Evolutionary conservation across 53 echinoderm and acorn worm species (phyloP).

Genomic region (Henricia sp.): DNA sequence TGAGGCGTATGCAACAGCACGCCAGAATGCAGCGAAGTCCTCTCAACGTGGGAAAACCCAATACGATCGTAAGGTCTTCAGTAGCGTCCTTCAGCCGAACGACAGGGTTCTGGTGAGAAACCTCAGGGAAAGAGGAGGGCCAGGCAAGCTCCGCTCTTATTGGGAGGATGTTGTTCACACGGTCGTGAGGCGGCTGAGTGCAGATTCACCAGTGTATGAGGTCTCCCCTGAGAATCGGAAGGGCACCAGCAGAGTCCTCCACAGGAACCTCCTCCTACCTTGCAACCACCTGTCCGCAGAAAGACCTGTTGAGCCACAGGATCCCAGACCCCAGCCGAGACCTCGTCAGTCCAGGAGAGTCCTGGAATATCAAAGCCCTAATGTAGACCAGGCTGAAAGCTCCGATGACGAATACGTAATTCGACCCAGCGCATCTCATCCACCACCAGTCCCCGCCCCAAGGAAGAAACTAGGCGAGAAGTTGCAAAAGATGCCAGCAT

Average conservation of each 20-base stretch:
- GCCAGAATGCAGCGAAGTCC: neutral
- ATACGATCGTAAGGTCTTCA: slow-evolving; percentile 1
- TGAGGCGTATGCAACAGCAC: slow-evolving; percentile 1
- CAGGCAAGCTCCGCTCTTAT: slow-evolving; percentile 34
- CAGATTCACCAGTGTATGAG: slow-evolving; percentile 30
- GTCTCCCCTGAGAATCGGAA: slow-evolving; percentile 25
- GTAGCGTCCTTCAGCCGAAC: neutral
- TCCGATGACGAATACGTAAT: too few species aligned
- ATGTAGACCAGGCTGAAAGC: too few species aligned
- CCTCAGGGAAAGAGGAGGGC: neutral
- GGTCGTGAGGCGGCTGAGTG: slow-evolving; percentile 26
- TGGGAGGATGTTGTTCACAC: slow-evolving; percentile 33
- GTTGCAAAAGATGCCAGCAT: too few species aligned
- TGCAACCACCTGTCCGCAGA: slow-evolving; percentile 18
- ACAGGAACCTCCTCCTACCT: slow-evolving; percentile 45
- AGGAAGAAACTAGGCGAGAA: too few species aligned
- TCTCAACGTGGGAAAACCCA: neutral
- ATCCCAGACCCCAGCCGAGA: too few species aligned
- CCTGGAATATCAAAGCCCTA: too few species aligned
- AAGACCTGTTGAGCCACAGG: too few species aligned
- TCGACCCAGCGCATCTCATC: too few species aligned
- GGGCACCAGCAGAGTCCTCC: slow-evolving; percentile 17
- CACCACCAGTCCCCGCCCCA: too few species aligned
- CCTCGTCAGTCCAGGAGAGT: too few species aligned
- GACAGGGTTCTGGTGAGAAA: slow-evolving; percentile 23